Conservation (phyloP, 2,113 vertebrate genomes). For the Hippocampus guttulatus region DNA sequence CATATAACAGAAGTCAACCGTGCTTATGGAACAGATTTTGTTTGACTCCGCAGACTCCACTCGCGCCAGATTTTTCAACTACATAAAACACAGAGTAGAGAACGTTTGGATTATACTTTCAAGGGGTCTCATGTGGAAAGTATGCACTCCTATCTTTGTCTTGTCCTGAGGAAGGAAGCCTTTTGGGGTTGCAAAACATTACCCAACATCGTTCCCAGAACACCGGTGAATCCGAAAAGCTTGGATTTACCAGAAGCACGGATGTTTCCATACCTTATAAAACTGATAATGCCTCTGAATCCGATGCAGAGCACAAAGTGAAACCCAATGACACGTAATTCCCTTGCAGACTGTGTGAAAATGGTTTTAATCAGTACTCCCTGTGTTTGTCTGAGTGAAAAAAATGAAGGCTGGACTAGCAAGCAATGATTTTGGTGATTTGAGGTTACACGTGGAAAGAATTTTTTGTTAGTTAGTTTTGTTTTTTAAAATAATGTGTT, state of each 20-base stretch:
- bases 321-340: constrained; percentile 27
- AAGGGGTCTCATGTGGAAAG: constrained; percentile 44
- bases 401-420: background rate
- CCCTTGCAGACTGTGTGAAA: constrained; percentile 4
- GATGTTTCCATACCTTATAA: constrained; percentile 37
- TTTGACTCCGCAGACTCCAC: background rate
- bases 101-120: constrained; percentile 4
- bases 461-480: no score
- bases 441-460: background rate
- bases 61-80: background rate
- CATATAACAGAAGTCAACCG: background rate
- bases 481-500: no score
- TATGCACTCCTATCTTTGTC: constrained; percentile 51
- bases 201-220: constrained; percentile 21
- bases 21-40: background rate
- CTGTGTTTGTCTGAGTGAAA: constrained; percentile 12
- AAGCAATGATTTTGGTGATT: no score
- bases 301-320: constrained; percentile 13
- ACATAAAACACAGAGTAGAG: constrained; percentile 10
- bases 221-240: constrained; percentile 15
- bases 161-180: constrained; percentile 66
- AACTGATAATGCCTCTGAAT: constrained; percentile 29
- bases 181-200: constrained; percentile 29
- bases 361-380: constrained; percentile 5
- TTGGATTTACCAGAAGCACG: constrained; percentile 52